Conservation (phyloP, 2,797 vertebrate genomes). For the Acropternis orthonyx region DNA sequence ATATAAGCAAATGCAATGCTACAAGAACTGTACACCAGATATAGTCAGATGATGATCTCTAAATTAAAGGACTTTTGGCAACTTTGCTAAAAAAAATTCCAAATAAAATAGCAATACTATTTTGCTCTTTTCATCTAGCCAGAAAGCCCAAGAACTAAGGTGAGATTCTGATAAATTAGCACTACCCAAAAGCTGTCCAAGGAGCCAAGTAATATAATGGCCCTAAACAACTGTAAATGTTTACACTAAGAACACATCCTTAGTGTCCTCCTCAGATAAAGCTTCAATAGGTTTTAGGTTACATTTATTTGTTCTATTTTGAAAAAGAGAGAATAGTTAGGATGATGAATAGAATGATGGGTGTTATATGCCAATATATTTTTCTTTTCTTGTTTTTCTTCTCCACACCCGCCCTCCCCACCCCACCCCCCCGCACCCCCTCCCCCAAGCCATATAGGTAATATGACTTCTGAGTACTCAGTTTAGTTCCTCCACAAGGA, state of each 20-base stretch:
- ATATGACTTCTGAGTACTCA: neutral
- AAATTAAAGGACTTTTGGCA: neutral
- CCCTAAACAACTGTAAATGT: neutral
- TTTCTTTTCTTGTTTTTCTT: too few relatives aligned
- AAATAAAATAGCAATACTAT: neutral
- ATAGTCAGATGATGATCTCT: neutral
- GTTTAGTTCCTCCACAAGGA: neutral
- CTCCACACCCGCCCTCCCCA: too few relatives aligned
- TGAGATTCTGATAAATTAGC: neutral
- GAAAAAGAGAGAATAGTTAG: neutral
- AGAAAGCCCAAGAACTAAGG: neutral
- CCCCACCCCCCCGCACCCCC: too few relatives aligned
- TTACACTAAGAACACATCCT: neutral
- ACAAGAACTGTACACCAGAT: neutral
- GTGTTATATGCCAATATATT: neutral
- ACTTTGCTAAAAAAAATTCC: neutral
- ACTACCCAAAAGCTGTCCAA: neutral
- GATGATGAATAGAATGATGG: neutral
- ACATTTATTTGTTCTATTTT: neutral
- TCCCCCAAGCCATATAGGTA: too few relatives aligned
- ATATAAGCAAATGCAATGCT: neutral
- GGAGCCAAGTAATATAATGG: neutral
- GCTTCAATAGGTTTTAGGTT: neutral
- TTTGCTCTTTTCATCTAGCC: neutral
- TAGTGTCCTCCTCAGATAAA: neutral